A percentile compares a stretch with the other conserved stretches of the same genome.
phyloP scores from a whole-genome alignment of 2,888 invertebrate genomes.

The Acronicta alni region DNA sequence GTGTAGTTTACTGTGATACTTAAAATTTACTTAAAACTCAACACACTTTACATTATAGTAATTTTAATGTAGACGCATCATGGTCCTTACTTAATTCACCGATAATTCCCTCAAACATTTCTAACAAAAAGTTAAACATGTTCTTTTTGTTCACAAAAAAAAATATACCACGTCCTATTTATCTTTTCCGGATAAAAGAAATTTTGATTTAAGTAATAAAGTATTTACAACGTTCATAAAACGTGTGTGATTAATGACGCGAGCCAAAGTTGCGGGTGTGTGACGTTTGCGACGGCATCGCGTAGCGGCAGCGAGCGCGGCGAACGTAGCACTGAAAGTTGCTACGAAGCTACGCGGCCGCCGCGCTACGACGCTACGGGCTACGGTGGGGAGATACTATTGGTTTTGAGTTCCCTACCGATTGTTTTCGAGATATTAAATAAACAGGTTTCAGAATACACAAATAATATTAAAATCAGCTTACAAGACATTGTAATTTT shows the following conservation, averaged over 20 bases:
- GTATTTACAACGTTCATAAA: conserved; percentile 78
- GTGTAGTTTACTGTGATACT: conserved; percentile 61
- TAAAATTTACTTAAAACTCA: conserved; percentile 40
- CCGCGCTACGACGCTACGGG: conserved; percentile 55
- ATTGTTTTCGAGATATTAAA: conserved; percentile 43
- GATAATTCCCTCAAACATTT: conserved; percentile 6
- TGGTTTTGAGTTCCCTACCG: conserved; percentile 35
- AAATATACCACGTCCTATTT: conserved; percentile 20
- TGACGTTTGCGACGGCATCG: conserved; percentile 59
- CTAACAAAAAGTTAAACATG: conserved; percentile 13
- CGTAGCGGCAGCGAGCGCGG: conserved; percentile 72
- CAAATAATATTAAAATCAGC: conserved; percentile 30
- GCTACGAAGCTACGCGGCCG: conserved; percentile 64
- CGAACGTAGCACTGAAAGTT: conserved; percentile 77
- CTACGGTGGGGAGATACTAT: conserved; percentile 53
- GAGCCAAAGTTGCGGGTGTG: conserved; percentile 70
- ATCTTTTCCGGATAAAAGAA: conserved; percentile 1
- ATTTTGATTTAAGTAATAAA: conserved; percentile 45
- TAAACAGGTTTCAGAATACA: conserved; percentile 42
- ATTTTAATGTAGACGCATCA: conserved; percentile 7
- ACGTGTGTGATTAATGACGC: conserved; percentile 72
- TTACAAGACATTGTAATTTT: conserved; percentile 17
- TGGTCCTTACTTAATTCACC: neutral
- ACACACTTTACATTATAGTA: conserved; percentile 48
- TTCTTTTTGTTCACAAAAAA: conserved; percentile 7